Evolutionary conservation across 1,140 invertebrate species (phyloP).

Genomic region (Mycetomoellerius zeteki): DNA sequence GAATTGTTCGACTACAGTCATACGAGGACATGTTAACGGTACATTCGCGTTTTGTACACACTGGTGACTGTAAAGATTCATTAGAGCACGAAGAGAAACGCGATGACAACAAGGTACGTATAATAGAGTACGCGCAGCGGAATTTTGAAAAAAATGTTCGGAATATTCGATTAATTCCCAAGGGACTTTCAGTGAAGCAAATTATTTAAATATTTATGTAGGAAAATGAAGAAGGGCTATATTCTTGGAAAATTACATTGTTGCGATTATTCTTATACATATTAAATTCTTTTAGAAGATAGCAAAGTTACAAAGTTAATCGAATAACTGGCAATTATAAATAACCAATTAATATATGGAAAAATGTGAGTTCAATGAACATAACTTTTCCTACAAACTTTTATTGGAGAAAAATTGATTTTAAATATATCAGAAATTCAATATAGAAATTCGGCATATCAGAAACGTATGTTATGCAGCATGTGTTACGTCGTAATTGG

Average conservation of each 20-base stretch:
- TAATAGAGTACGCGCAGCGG: background rate
- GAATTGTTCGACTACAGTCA: conserved; percentile 47
- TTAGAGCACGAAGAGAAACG: conserved; percentile 20
- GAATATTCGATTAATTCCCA: conserved; percentile 8
- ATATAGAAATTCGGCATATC: background rate
- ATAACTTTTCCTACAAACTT: background rate
- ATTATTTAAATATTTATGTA: conserved; percentile 25
- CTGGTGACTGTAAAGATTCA: conserved; percentile 11
- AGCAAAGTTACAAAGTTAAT: background rate
- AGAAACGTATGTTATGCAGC: background rate
- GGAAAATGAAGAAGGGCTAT: background rate
- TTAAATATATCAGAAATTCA: background rate
- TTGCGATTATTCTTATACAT: background rate
- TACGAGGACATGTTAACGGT: conserved; percentile 38
- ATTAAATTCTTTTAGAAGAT: background rate
- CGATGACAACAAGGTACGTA: background rate
- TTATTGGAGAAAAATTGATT: background rate
- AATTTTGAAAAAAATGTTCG: conserved; percentile 26
- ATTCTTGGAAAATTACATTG: conserved; percentile 1
- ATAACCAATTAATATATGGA: background rate
- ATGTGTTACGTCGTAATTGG: conserved; percentile 36
- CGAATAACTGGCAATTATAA: background rate
- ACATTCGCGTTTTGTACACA: conserved; percentile 5
- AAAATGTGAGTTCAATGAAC: background rate
- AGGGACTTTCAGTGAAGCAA: background rate